Evolutionary conservation across 1,140 invertebrate species (phyloP).

Genomic region (Aphelinus certus): DNA sequence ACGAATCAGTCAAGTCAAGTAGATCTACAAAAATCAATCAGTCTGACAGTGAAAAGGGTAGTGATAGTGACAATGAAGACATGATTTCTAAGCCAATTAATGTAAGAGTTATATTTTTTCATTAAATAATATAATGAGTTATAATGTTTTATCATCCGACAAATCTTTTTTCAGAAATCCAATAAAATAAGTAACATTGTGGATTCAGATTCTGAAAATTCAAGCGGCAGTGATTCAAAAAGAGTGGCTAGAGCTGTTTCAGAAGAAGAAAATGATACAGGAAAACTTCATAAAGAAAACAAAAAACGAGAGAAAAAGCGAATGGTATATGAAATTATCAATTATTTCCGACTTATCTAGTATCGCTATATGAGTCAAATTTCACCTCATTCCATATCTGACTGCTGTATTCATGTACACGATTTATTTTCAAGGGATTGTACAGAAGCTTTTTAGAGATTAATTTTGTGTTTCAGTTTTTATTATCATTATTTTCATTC

Average conservation of each 20-base stretch:
- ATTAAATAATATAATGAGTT: conserved; percentile 13
- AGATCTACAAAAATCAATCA: conserved; percentile 25
- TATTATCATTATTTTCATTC: no score
- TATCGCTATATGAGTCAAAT: no score
- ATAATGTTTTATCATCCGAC: conserved; percentile 14
- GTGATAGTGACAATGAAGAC: conserved; percentile 18
- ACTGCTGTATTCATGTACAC: no score
- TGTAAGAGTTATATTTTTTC: conserved; percentile 18
- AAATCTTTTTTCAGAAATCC: conserved; percentile 41
- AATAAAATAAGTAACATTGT: conserved; percentile 43
- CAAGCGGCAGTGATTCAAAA: conserved; percentile 25
- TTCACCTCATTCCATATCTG: no score
- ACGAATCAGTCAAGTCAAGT: conserved; percentile 10
- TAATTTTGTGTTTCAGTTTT: no score
- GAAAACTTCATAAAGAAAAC: conserved; percentile 6
- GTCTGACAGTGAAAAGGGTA: conserved; percentile 14
- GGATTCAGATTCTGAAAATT: conserved; percentile 47
- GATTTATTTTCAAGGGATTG: no score
- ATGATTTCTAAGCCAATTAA: neutral
- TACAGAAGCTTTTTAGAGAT: no score
- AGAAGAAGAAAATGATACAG: conserved; percentile 22
- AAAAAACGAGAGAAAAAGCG: conserved; percentile 29
- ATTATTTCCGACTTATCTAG: neutral
- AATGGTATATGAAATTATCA: conserved; percentile 3
- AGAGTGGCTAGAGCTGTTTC: neutral